Percentiles rank a stretch among this genome's conserved stretches.
Evolutionary conservation across 2,797 vertebrate genomes (phyloP).

Genomic region (Echeneis naucrates): DNA sequence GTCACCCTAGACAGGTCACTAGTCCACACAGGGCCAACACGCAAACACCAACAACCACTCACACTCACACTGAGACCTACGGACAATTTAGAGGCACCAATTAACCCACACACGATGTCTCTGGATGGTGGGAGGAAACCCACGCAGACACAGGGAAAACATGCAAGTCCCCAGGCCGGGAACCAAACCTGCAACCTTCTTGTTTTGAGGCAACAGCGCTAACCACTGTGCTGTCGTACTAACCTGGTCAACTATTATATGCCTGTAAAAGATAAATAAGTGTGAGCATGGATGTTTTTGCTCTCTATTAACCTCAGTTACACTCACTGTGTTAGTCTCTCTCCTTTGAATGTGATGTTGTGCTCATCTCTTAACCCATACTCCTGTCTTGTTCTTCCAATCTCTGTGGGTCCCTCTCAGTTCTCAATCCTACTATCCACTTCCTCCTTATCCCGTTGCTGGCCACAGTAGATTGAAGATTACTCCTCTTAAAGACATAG

Average conservation of each 20-base stretch:
- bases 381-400: slow-evolving; percentile 24
- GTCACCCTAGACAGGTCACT: no score
- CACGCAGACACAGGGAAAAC: no score
- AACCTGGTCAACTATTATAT: slow-evolving; percentile 1
- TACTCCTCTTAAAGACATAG: slow-evolving; percentile 81
- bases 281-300: slow-evolving; percentile 23
- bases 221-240: no score
- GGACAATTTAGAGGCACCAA: no score
- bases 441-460: slow-evolving; percentile 65
- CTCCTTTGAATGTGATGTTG: slow-evolving; percentile 22
- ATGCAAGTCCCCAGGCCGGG: no score
- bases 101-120: no score
- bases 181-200: no score
- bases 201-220: no score
- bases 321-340: slow-evolving; percentile 4
- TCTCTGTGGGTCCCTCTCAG: slow-evolving; percentile 47
- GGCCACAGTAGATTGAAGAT: slow-evolving; percentile 81
- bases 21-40: no score
- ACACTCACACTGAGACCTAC: no score
- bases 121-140: no score
- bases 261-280: slow-evolving; percentile 8
- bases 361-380: slow-evolving; percentile 49
- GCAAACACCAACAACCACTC: no score
- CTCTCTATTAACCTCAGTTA: slow-evolving; percentile 44
- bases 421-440: slow-evolving; percentile 50